Conservation (phyloP, 2,113 vertebrate species). For the Oncorhynchus clarkii region DNA sequence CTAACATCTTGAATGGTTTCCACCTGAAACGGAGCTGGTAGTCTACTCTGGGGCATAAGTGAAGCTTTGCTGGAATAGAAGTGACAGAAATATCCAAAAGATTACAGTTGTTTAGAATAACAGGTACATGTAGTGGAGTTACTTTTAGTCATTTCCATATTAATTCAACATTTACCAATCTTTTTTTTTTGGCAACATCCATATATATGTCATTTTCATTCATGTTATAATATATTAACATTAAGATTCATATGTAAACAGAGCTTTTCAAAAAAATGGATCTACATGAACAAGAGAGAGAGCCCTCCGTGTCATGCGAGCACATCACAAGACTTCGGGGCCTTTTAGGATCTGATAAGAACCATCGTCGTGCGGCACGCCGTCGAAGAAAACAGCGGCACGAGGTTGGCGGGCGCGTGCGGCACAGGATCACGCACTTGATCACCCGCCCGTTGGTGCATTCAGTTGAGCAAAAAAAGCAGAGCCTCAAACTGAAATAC, state of each 20-base stretch:
- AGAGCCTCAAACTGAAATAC: slow-evolving; percentile 7
- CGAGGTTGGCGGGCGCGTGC: slow-evolving; percentile 60
- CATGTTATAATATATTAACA: slow-evolving; percentile 72
- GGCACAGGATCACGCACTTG: slow-evolving; percentile 31
- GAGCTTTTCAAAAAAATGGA: slow-evolving; percentile 77
- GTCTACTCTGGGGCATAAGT: slow-evolving; percentile 80
- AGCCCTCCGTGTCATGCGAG: slow-evolving; percentile 86
- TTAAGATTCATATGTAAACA: slow-evolving; percentile 91
- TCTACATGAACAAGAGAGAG: slow-evolving; percentile 75
- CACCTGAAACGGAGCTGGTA: slow-evolving; percentile 84
- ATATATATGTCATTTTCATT: slow-evolving; percentile 56
- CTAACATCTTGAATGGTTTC: slow-evolving; percentile 55
- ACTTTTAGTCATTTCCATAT: slow-evolving; percentile 46
- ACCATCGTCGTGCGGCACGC: slow-evolving; percentile 84
- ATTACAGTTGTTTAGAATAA: slow-evolving; percentile 58
- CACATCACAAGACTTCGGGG: slow-evolving; percentile 66
- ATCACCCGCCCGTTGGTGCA: slow-evolving; percentile 58
- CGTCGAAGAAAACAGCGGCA: slow-evolving; percentile 80
- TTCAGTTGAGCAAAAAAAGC: slow-evolving; percentile 7
- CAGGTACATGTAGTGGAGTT: slow-evolving; percentile 84
- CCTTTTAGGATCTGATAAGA: slow-evolving; percentile 54
- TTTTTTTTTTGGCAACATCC: slow-evolving; percentile 89
- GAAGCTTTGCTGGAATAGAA: slow-evolving; percentile 77
- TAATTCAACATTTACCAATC: slow-evolving; percentile 78
- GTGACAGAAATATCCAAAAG: slow-evolving; percentile 82